Conservation (phyloP, 2,113 vertebrate species). For the Hymenochirus boettgeri region DNA sequence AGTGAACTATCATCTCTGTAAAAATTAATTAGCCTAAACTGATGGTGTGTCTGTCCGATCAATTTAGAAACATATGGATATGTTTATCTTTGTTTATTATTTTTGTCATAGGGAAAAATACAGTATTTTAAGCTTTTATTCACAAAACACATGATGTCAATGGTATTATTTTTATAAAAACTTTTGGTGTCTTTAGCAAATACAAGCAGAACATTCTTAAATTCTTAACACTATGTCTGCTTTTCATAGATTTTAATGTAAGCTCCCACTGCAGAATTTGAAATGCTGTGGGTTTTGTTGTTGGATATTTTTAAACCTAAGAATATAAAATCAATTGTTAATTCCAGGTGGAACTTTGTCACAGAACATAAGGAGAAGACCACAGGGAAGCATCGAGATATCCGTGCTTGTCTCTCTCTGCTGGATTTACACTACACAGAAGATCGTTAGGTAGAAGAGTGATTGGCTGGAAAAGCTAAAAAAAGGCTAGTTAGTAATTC, state of each 20-base stretch:
- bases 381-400: slow-evolving; percentile 42
- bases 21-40: slow-evolving; percentile 40
- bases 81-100: slow-evolving; percentile 11
- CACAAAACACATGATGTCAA: background rate
- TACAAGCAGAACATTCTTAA: too few species aligned
- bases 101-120: slow-evolving; percentile 15
- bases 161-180: too few species aligned
- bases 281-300: too few species aligned
- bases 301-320: slow-evolving; percentile 46
- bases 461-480: slow-evolving; percentile 33
- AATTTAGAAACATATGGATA: slow-evolving; percentile 18
- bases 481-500: slow-evolving; percentile 25
- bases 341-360: slow-evolving; percentile 43
- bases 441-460: slow-evolving; percentile 43
- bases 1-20: slow-evolving; percentile 38
- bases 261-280: too few species aligned
- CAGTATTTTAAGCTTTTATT: slow-evolving; percentile 11
- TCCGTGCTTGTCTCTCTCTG: slow-evolving; percentile 30
- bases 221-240: too few species aligned
- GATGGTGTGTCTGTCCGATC: slow-evolving; percentile 25
- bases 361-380: slow-evolving; percentile 25
- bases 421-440: slow-evolving; percentile 35
- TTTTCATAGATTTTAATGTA: too few species aligned
- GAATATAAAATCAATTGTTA: slow-evolving; percentile 39
- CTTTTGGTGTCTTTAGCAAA: too few species aligned